Percentiles rank a stretch among this genome's conserved stretches.
These are phyloP conservation scores for Caradrina kadenii DNA, from an alignment of 2,888 invertebrate species.

Conservation along the genomic window DNA sequence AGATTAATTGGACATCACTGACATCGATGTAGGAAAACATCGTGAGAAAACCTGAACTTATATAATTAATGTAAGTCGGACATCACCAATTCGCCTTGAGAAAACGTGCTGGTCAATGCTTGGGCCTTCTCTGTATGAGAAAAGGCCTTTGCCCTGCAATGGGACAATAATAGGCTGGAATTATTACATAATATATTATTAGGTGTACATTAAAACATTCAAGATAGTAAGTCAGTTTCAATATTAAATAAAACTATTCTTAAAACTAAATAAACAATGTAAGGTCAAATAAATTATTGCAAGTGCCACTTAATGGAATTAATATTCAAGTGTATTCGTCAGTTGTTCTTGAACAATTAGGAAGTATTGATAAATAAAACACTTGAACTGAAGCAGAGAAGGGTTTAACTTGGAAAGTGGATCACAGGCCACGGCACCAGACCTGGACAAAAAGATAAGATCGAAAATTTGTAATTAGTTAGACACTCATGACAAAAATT, in stretches of 20 bases:
- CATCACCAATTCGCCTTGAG: too few species aligned
- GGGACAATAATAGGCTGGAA: too few species aligned
- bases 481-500: not conserved
- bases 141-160: too few species aligned
- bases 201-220: not conserved
- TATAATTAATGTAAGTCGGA: too few species aligned
- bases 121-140: too few species aligned
- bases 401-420: not conserved
- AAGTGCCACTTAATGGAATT: conserved; percentile 21
- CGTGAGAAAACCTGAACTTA: too few species aligned
- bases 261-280: conserved; percentile 2
- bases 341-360: conserved; percentile 19
- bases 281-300: conserved; percentile 21
- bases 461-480: not conserved
- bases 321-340: conserved; percentile 15
- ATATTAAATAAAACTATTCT: not conserved
- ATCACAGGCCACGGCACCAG: not conserved
- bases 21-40: too few species aligned
- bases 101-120: too few species aligned
- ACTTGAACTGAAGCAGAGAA: conserved; percentile 18
- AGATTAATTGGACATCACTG: too few species aligned
- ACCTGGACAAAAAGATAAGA: not conserved
- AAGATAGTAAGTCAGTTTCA: not conserved
- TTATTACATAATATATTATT: too few species aligned
- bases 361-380: conserved; percentile 18